Conservation (phyloP, 2,888 invertebrate species). For the Euspilapteryx auroguttella region DNA sequence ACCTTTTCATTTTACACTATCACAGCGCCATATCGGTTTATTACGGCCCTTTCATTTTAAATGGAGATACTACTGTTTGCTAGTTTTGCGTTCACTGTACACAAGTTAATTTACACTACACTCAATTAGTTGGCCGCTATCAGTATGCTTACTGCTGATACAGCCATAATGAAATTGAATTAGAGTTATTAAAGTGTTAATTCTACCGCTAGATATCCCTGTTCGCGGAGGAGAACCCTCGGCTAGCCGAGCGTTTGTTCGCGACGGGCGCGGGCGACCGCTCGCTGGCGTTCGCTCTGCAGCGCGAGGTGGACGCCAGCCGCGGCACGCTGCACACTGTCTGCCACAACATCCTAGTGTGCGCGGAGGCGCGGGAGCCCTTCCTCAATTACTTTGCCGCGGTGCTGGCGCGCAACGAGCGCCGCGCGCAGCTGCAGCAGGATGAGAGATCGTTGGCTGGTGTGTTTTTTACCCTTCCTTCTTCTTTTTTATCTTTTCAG, state of each 20-base stretch:
- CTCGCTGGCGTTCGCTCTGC: constrained; percentile 69
- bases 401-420: constrained; percentile 79
- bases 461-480: constrained; percentile 13
- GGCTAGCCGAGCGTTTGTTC: constrained; percentile 75
- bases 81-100: too few species aligned
- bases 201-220: constrained; percentile 77
- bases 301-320: constrained; percentile 79
- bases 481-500: not conserved
- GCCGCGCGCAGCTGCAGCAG: constrained; percentile 86
- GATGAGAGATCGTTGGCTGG: constrained; percentile 82
- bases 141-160: too few species aligned
- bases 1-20: too few species aligned
- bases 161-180: too few species aligned
- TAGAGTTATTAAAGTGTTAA: too few species aligned
- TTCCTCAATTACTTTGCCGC: constrained; percentile 80
- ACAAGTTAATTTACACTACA: too few species aligned
- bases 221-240: constrained; percentile 91
- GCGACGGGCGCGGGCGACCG: constrained; percentile 64
- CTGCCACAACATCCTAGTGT: constrained; percentile 81
- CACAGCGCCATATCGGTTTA: too few species aligned
- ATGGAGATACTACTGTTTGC: too few species aligned
- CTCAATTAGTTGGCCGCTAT: too few species aligned
- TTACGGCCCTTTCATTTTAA: too few species aligned
- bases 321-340: constrained; percentile 77
- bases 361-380: constrained; percentile 76